phyloP scores from a whole-genome alignment of 1,140 invertebrate genomes.

The Ceratina japonica region DNA sequence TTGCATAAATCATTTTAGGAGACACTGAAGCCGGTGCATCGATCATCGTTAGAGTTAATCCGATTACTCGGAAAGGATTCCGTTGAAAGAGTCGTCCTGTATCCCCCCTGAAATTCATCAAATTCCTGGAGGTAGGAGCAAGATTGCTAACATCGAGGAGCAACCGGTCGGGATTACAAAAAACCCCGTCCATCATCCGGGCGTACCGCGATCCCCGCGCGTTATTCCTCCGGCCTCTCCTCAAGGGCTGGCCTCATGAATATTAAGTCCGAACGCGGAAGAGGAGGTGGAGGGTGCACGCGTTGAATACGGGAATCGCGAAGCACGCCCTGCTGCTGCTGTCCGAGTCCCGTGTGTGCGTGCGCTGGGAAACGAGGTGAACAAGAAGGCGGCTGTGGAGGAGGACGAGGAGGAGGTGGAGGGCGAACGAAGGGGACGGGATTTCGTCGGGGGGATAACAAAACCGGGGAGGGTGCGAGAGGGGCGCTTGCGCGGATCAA shows the following conservation, averaged over 20 bases:
- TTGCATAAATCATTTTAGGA: no score
- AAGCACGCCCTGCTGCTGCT: constrained; percentile 5
- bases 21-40: no score
- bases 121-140: no score
- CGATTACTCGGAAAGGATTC: no score
- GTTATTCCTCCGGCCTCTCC: neutral
- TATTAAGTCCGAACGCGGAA: neutral
- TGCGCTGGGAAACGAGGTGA: neutral
- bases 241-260: constrained; percentile 1
- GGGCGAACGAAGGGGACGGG: neutral
- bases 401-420: neutral
- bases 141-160: no score
- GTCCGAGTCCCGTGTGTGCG: neutral
- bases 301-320: constrained; percentile 4
- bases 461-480: constrained; percentile 48
- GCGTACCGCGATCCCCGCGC: neutral
- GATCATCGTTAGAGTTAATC: no score
- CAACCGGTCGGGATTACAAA: neutral
- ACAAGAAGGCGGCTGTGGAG: no score
- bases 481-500: constrained; percentile 58
- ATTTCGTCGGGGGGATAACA: constrained; percentile 35
- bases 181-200: neutral
- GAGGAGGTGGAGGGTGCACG: constrained; percentile 3
- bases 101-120: no score
- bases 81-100: no score